Conservation (phyloP, 2,113 vertebrate genomes). For the Apus apus region DNA sequence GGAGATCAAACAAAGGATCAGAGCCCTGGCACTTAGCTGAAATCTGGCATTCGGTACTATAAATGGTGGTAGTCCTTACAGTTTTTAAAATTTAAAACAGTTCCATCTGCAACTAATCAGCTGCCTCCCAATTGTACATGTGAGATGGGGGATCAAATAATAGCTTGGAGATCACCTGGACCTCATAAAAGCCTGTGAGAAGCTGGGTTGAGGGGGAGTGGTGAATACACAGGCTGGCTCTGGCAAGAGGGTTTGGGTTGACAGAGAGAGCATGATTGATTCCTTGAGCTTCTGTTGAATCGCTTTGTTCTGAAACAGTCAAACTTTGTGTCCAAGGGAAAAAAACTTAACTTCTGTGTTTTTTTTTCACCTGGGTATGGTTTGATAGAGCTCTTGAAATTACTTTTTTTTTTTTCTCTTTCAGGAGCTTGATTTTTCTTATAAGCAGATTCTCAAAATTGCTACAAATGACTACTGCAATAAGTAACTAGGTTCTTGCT, state of each 20-base stretch:
- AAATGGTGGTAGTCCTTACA: neutral
- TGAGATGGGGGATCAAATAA: neutral
- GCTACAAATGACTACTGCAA: neutral
- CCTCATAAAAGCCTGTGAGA: neutral
- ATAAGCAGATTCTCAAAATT: neutral
- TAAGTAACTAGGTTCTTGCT: neutral
- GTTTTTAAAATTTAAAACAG: neutral
- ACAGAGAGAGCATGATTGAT: neutral
- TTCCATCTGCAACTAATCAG: conserved; percentile 20
- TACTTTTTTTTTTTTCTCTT: neutral
- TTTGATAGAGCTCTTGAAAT: neutral
- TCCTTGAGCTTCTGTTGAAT: neutral
- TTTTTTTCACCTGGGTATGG: neutral
- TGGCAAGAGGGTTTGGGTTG: neutral
- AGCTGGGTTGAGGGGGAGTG: neutral
- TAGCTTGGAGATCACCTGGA: conserved; percentile 30
- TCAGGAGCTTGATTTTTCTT: neutral
- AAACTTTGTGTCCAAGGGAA: neutral
- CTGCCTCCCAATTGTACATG: neutral
- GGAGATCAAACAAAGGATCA: conserved; percentile 8
- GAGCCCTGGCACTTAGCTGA: neutral
- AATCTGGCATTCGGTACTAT: neutral
- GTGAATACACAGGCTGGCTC: neutral
- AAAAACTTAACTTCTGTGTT: neutral
- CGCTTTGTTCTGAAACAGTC: neutral